Conservation (phyloP, 2,113 vertebrate species). For the Trichechus manatus region DNA sequence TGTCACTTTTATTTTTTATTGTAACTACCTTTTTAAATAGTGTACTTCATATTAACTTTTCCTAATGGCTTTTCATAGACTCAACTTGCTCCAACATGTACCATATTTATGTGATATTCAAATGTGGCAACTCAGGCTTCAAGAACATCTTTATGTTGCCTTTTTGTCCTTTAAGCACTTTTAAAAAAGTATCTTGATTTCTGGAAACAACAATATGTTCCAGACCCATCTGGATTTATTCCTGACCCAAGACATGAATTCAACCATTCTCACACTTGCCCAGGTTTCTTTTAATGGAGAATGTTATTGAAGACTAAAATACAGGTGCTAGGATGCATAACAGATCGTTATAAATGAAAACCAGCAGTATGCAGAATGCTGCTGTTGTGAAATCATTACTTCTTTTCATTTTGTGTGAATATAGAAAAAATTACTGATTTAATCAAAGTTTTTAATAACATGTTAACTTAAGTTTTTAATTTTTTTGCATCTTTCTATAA, state of each 20-base stretch:
- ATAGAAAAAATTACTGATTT: too few relatives aligned
- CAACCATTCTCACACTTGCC: not conserved
- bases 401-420: not conserved
- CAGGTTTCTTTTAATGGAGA: not conserved
- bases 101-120: not conserved
- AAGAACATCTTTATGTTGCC: slow-evolving; percentile 14
- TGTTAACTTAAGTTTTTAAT: slow-evolving; percentile 34
- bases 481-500: not conserved
- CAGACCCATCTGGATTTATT: not conserved
- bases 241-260: not conserved
- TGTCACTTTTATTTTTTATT: not conserved
- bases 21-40: not conserved
- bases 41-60: not conserved
- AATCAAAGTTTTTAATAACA: too few relatives aligned
- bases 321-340: not conserved
- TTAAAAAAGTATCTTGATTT: not conserved
- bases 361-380: not conserved
- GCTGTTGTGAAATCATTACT: not conserved
- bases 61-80: not conserved
- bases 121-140: not conserved
- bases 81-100: not conserved
- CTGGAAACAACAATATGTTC: not conserved
- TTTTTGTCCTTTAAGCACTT: not conserved
- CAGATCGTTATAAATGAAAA: slow-evolving; percentile 5
- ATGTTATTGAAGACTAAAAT: not conserved